Evolutionary conservation across 2,797 vertebrate species (phyloP).

Genomic region (Anniella stebbinsi): DNA sequence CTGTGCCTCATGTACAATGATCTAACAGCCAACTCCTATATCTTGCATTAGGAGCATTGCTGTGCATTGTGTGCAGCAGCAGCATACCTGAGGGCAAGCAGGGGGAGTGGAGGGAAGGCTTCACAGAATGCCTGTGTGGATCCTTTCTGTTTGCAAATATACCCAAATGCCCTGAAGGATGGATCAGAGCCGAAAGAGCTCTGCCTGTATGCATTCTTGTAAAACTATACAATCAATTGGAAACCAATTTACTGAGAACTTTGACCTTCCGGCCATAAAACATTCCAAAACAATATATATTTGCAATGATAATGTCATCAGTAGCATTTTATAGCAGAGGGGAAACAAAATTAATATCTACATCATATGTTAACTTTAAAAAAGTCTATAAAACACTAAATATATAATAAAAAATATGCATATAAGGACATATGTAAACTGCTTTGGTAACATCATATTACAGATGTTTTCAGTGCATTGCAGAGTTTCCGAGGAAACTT

Average conservation of each 20-base stretch:
- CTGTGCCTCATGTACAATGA: too few relatives aligned
- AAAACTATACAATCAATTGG: conserved; percentile 49
- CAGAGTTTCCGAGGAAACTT: conserved; percentile 85
- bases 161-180: conserved; percentile 27
- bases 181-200: conserved; percentile 11
- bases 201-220: conserved; percentile 43
- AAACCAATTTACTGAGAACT: conserved; percentile 55
- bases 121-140: background rate
- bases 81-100: background rate
- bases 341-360: conserved; percentile 83
- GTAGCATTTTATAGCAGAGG: conserved; percentile 80
- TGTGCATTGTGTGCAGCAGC: background rate
- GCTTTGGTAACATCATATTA: conserved; percentile 99
- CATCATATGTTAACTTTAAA: conserved; percentile 87
- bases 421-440: conserved; percentile 98
- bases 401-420: conserved; percentile 99
- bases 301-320: conserved; percentile 69
- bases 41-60: background rate
- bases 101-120: background rate
- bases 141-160: background rate
- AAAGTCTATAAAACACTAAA: conserved; percentile 96
- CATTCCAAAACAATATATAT: conserved; percentile 73
- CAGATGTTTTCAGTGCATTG: conserved; percentile 91
- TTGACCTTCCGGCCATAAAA: conserved; percentile 60
- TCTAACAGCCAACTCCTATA: background rate